Conservation (phyloP, 2,113 vertebrate species). For the Camelus bactrianus region DNA sequence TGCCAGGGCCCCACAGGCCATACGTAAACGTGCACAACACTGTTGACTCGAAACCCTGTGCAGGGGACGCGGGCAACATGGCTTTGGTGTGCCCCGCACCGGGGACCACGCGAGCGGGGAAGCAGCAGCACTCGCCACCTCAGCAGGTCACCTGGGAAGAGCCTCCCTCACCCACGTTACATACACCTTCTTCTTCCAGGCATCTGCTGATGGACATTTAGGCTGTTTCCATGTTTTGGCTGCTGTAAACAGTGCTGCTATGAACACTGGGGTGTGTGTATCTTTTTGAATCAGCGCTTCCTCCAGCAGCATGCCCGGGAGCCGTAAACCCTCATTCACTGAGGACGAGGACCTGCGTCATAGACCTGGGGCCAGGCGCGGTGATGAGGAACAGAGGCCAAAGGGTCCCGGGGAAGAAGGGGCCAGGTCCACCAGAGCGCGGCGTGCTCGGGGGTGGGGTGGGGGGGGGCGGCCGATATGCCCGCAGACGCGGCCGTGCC, state of each 20-base stretch:
- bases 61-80: accelerated
- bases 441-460: too few relatives aligned
- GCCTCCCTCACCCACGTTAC: not conserved
- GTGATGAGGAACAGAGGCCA: not conserved
- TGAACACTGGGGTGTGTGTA: too few relatives aligned
- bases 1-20: not conserved
- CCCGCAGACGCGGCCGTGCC: accelerated
- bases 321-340: not conserved
- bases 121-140: not conserved
- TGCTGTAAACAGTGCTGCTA: too few relatives aligned
- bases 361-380: not conserved
- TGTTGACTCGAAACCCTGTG: not conserved
- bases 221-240: too few relatives aligned
- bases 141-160: not conserved
- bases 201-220: too few relatives aligned
- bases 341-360: not conserved
- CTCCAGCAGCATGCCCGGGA: too few relatives aligned
- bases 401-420: not conserved
- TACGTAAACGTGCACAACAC: not conserved
- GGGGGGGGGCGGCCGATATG: too few relatives aligned
- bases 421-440: not conserved
- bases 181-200: too few relatives aligned
- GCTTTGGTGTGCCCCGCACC: too few relatives aligned
- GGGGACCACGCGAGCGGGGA: not conserved
- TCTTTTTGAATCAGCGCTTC: too few relatives aligned